Evolutionary conservation across 2,113 vertebrate genomes (phyloP), one percentile per base, ranked within the genome.

Genomic region (Pterocles orientalis): DNA sequence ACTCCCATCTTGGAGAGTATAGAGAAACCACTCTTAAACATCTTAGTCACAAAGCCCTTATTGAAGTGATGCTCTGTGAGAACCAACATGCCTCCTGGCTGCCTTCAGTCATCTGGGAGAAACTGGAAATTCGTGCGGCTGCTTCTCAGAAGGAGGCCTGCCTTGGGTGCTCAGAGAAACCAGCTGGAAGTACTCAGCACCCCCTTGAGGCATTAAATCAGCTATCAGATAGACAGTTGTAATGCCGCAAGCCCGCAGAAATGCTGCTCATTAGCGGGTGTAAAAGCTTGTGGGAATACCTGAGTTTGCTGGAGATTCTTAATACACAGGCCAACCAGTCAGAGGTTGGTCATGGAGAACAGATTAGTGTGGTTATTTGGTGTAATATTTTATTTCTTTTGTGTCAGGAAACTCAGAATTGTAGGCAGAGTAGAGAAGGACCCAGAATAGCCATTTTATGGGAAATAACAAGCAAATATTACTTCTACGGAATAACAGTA

Each of bases 151-250:
- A 81, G 53, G 14, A 66, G 60, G 19, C 0, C 3, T 28, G 31
- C 39, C 69, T 47, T 47, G 29, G 34, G 41, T 61, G 34, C 51
- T 53, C 15, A 7, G 54, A 34, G 50, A 23, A 85, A 41, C 21
- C 45, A 82, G 80, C 65, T 91, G 70, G 83, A 85, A 88, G 90
- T 20, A 20, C 80, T 91, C 47, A 61, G 87, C 87, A 92, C 65
- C 54, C 92, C 60, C 70, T 73, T 75, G 87, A 96, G 83, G 75
- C 8, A 0, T 36, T 65, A 73, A 45, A 21, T 82, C 56, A 36
- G 6, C 66, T 65, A 79, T 69, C 61, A 48, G 45, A 58, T n/a
- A 54, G 45, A 14, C 29, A 24, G 28, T 82, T 82, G 56, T 45
- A 29, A 24, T 0, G 1, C 45, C 3, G 5, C 7, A n/a, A 70